These are phyloP conservation scores for Drosophila ananassae DNA, from an alignment of 1,140 invertebrate species.

Conservation along the genomic window DNA sequence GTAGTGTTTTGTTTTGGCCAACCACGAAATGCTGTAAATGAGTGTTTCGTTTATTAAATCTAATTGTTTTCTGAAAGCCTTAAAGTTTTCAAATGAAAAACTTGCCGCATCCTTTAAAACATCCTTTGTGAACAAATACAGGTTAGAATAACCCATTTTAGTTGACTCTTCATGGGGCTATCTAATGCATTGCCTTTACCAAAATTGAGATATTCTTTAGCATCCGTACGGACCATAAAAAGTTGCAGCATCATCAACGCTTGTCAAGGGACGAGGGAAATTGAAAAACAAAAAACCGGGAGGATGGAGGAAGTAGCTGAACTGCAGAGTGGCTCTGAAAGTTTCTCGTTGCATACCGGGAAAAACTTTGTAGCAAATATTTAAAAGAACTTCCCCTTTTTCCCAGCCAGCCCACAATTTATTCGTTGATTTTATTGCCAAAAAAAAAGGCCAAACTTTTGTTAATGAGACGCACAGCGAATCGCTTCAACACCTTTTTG, in stretches of 20 bases:
- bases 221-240: constrained; percentile 56
- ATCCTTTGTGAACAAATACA: neutral
- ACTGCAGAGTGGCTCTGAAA: constrained; percentile 32
- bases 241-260: constrained; percentile 75
- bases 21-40: constrained; percentile 38
- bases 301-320: neutral
- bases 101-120: constrained; percentile 7
- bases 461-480: constrained; percentile 28
- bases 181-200: neutral
- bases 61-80: constrained; percentile 23
- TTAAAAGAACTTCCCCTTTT: constrained; percentile 52
- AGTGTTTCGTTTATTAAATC: constrained; percentile 40
- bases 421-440: constrained; percentile 21
- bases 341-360: constrained; percentile 50
- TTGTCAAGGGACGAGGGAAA: constrained; percentile 32
- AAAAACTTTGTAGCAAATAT: constrained; percentile 66
- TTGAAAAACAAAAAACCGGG: constrained; percentile 8
- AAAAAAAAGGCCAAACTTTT: constrained; percentile 27
- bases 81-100: constrained; percentile 21
- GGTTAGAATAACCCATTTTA: constrained; percentile 16
- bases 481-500: constrained; percentile 20
- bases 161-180: constrained; percentile 9
- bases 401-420: constrained; percentile 3
- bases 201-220: constrained; percentile 66
- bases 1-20: constrained; percentile 5